Conservation (phyloP, 1,140 invertebrate species). For the Hyles vespertilio region DNA sequence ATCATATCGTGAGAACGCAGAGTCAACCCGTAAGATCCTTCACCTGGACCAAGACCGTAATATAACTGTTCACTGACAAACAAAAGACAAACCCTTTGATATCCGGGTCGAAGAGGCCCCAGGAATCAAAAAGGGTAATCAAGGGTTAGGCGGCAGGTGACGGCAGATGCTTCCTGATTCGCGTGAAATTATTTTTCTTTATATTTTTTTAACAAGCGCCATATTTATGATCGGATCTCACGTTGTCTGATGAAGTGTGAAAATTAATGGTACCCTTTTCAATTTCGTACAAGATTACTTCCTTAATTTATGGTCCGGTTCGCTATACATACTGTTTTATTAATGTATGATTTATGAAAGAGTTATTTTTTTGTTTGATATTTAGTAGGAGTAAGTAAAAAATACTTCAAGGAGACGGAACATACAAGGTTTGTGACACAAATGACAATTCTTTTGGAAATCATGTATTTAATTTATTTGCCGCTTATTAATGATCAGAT, state of each 20-base stretch:
- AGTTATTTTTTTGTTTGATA: too few species aligned
- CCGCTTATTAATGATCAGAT: too few species aligned
- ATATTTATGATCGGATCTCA: slow-evolving; percentile 47
- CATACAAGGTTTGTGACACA: too few species aligned
- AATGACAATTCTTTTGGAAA: too few species aligned
- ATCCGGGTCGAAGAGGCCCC: slow-evolving; percentile 47
- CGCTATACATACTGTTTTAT: neutral
- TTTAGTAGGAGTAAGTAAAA: too few species aligned
- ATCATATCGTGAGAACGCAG: slow-evolving; percentile 59
- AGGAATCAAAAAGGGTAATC: slow-evolving; percentile 41
- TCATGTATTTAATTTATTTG: too few species aligned
- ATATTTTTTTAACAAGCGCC: slow-evolving; percentile 29
- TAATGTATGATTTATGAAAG: too few species aligned
- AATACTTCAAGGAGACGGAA: too few species aligned
- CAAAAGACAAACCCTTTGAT: slow-evolving; percentile 53
- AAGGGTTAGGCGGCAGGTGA: slow-evolving; percentile 52
- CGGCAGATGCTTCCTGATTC: slow-evolving; percentile 61
- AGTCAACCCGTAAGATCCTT: slow-evolving; percentile 31
- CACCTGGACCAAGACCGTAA: slow-evolving; percentile 54
- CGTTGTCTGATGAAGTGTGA: slow-evolving; percentile 56
- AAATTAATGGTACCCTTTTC: slow-evolving; percentile 57
- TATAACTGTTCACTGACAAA: slow-evolving; percentile 54
- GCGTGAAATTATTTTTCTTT: slow-evolving; percentile 67
- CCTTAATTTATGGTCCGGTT: slow-evolving; percentile 9
- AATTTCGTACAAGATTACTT: slow-evolving; percentile 24